These are phyloP conservation scores for Thymelicus acteon DNA, from an alignment of 2,888 invertebrate genomes.

Conservation along the genomic window DNA sequence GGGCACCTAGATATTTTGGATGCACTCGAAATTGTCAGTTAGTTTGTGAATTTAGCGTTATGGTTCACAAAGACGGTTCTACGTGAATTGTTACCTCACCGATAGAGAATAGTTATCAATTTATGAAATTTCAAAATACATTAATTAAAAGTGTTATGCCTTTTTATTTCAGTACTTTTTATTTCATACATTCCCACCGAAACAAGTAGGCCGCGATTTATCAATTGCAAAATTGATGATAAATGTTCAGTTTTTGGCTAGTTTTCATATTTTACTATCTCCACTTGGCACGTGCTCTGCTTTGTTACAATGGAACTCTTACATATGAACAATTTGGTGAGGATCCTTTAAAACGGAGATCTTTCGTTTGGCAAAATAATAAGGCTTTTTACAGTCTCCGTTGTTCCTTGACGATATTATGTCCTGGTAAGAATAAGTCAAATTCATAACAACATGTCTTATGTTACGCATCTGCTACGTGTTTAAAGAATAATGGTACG, in stretches of 20 bases:
- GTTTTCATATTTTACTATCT: slow-evolving; percentile 38
- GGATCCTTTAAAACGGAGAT: slow-evolving; percentile 59
- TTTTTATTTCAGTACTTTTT: slow-evolving; percentile 22
- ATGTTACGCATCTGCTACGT: too few relatives aligned
- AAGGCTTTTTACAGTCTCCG: slow-evolving; percentile 49
- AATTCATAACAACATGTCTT: background rate
- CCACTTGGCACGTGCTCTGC: slow-evolving; percentile 47
- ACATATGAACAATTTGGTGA: slow-evolving; percentile 56
- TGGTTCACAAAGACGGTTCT: slow-evolving; percentile 73
- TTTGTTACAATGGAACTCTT: slow-evolving; percentile 74
- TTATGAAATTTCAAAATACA: slow-evolving; percentile 79
- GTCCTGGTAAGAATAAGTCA: slow-evolving; percentile 14
- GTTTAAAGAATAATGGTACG: too few relatives aligned
- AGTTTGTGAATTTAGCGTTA: slow-evolving; percentile 72
- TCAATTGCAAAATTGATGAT: background rate
- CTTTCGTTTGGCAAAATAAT: slow-evolving; percentile 47
- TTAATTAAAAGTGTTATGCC: slow-evolving; percentile 57
- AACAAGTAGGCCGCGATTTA: slow-evolving; percentile 24
- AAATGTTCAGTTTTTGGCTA: background rate
- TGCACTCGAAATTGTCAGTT: slow-evolving; percentile 69
- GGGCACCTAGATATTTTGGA: slow-evolving; percentile 53
- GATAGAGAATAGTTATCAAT: slow-evolving; percentile 81
- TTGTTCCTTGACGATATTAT: slow-evolving; percentile 51
- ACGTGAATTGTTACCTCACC: slow-evolving; percentile 82
- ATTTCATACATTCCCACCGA: background rate